phyloP scores from a whole-genome alignment of 2,113 vertebrate species.

The Pica pica region DNA sequence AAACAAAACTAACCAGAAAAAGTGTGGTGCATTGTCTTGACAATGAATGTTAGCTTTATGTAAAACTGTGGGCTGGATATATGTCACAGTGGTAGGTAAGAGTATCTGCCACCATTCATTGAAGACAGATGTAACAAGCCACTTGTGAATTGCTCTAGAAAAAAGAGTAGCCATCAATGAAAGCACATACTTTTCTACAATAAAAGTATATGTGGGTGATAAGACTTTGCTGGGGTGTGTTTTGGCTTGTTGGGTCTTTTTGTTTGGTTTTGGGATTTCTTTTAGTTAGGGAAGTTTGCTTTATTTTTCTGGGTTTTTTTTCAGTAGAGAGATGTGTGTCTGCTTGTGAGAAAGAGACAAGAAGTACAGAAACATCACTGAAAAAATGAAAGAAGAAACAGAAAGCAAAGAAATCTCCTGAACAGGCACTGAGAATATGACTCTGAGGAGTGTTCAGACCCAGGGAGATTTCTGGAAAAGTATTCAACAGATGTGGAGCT shows the following conservation, averaged over 20 bases:
- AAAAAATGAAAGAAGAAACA: background rate
- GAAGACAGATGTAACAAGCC: background rate
- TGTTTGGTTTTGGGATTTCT: background rate
- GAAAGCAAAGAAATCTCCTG: background rate
- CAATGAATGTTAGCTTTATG: background rate
- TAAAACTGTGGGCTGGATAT: background rate
- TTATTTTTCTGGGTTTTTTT: background rate
- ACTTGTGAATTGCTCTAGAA: background rate
- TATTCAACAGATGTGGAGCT: background rate
- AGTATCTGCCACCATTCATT: background rate
- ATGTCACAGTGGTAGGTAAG: background rate
- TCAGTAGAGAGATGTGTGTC: fast-evolving
- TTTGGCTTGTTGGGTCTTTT: background rate
- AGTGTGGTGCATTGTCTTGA: background rate
- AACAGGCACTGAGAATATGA: background rate
- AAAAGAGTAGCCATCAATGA: background rate
- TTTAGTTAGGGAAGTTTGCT: background rate
- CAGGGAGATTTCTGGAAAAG: background rate
- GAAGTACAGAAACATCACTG: background rate
- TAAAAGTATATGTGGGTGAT: background rate
- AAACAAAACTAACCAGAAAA: background rate
- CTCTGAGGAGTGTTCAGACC: background rate
- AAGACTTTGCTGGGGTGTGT: background rate
- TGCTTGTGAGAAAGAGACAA: background rate
- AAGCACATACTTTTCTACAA: background rate